Evolutionary conservation across 2,797 vertebrate species (phyloP), one percentile per base, ranked within the genome.

Genomic region (Picus viridis): DNA sequence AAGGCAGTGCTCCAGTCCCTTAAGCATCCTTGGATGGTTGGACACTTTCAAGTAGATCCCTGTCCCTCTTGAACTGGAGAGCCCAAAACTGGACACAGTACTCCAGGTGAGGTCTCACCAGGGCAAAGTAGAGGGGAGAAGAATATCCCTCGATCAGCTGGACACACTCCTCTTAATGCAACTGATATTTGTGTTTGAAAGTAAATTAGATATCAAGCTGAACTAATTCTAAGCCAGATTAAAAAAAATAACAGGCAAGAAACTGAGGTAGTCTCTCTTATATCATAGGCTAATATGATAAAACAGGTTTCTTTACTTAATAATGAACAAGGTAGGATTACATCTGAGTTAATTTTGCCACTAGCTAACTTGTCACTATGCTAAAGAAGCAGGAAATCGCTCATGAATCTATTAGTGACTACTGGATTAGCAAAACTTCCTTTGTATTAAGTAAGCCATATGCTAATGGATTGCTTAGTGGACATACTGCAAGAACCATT

Each of bases 301-400:
- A 62, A 90, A 89, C 57, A 34, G 7, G 3, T 24, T 87, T 88
- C 2, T 39, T 88, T 83, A 32, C 58, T 53, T 80, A 67, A 43
- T 41, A 86, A 45, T 72, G 9, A 89, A 56, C 10, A 69, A 76
- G 11, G 16, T 10, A 63, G 23, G 22, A 74, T 54, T 76, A 27
- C 29, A 84, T 16, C 27, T 67, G 64, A 70, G 8, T 67, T 62
- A 77, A 64, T 89, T 92, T 87, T 92, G 27, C 24, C 61, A 30
- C 51, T 71, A 29, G 74, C 8, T 17, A 77, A 51, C 41, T 68
- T 69, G 59, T 27, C 63, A 43, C 24, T 77, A 16, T 75, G 56
- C 39, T 87, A 91, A 93, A 92, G 85, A 93, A 94, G 80, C 4
- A 74, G 61, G 18, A 93, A 94, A 70, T 93, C 92, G 86, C 49